Base-by-base conservation (phyloP, 2,113 vertebrate species). In the Synchiropus splendidus region DNA sequence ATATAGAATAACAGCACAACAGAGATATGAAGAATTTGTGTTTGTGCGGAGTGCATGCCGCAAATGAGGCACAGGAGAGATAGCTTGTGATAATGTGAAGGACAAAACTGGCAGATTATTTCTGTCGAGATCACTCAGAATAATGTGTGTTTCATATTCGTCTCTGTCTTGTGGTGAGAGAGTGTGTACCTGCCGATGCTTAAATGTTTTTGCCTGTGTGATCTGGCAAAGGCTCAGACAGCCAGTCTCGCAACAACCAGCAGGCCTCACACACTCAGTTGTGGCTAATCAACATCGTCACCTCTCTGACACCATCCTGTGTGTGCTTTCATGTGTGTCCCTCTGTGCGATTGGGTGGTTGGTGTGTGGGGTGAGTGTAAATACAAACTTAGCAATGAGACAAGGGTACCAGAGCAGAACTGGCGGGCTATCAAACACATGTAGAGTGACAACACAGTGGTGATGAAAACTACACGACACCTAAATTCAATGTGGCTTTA, bases 1-100 rank as follows among this genome's bases (percentile, higher is more conserved):
- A 81, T 75, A 79, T 71, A 74, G 74, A 73, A 77, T 69, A 81
- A 67, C 60, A 58, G 62, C 64, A 72, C 61, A 70, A 74, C 57
- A 61, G 58, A 74, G 67, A 65, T 62, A 63, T 48, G 48, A 63
- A 71, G 64, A 57, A 59, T 61, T 74, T 61, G 41, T 57, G 44
- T 54, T 27, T 48, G 6, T 54, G 60, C 38, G 54, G 63, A 59
- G 61, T 69, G 59, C 55, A 4, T 13, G 0, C 54, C 6, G 5
- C 54, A 78, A 81, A 75, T 38, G 61, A 74, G 73, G 38, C 75
- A 69, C 71, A 30, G 53, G 78, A 81, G 76, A 69, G 55, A 62
- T 9, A 31, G 57, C 45, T 21, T 52, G 54, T 42, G 60, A 47
- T 65, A 71, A 71, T 51, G 61, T 67, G 70, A 82, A 82, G 74